Evolutionary conservation across 2,888 invertebrate species (phyloP).

Genomic region (Falcaria lacertinaria): DNA sequence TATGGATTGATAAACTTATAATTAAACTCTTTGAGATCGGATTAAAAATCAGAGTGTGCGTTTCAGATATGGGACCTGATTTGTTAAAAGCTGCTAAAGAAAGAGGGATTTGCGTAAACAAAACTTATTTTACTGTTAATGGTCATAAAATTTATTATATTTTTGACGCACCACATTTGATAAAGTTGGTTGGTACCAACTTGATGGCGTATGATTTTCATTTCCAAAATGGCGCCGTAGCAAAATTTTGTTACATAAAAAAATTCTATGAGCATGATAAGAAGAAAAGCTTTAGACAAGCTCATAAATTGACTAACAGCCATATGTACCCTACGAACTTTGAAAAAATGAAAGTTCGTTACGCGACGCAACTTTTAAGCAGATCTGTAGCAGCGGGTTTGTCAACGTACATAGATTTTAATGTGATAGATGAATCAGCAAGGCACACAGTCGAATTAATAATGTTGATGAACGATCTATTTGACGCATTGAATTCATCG

Average conservation of each 20-base stretch:
- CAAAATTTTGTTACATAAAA: conserved; percentile 26
- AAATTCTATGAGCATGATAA: conserved; percentile 23
- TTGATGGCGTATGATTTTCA: conserved; percentile 26
- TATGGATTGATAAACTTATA: conserved; percentile 27
- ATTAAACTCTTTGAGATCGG: conserved; percentile 21
- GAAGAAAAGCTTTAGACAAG: conserved; percentile 14
- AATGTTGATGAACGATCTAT: conserved; percentile 14
- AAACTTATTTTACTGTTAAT: conserved; percentile 24
- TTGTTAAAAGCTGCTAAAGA: conserved; percentile 15
- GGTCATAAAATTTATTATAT: conserved; percentile 29
- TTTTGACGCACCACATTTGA: conserved; percentile 28
- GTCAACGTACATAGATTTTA: conserved; percentile 7
- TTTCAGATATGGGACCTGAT: conserved; percentile 19
- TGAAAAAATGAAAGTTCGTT: conserved; percentile 24
- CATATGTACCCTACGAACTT: conserved; percentile 26
- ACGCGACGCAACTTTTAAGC: conserved; percentile 29
- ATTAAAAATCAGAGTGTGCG: conserved; percentile 18
- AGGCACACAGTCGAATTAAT: conserved; percentile 12
- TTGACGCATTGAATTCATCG: conserved; percentile 17
- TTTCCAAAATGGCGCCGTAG: conserved; percentile 16
- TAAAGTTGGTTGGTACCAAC: conserved; percentile 24
- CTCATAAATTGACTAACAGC: conserved; percentile 25
- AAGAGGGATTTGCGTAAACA: conserved; percentile 16
- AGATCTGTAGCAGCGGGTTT: conserved; percentile 27
- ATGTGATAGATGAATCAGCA: conserved; percentile 8